Conservation (phyloP, 1,140 invertebrate genomes). For the Lucilia sericata region DNA sequence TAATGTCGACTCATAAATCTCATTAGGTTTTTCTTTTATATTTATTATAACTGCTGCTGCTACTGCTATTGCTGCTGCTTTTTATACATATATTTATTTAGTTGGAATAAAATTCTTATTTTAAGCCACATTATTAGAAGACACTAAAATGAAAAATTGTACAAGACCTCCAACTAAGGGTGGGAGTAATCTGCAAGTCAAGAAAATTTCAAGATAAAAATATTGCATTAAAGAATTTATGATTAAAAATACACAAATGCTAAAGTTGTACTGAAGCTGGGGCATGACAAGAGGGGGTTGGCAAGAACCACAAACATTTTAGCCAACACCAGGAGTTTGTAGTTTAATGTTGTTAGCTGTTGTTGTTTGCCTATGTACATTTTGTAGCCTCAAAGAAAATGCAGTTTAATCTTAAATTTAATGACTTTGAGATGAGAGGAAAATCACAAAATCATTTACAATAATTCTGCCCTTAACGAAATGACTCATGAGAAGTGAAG, state of each 20-base stretch:
- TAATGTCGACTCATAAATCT: conserved; percentile 64
- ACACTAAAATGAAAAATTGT: conserved; percentile 13
- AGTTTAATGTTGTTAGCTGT: not conserved
- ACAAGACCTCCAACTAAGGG: not conserved
- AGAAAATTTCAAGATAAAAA: not conserved
- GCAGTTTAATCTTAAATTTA: conserved; percentile 67
- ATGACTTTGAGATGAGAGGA: conserved; percentile 49
- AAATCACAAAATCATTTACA: conserved; percentile 11
- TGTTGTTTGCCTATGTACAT: conserved; percentile 7
- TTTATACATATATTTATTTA: not conserved
- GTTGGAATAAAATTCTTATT: not conserved
- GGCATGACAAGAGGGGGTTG: not conserved
- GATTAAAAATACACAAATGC: not conserved
- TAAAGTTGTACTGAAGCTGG: not conserved
- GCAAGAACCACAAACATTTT: not conserved
- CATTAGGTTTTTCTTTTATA: conserved; percentile 50
- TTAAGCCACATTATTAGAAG: not conserved
- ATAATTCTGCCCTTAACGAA: not conserved
- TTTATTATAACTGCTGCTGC: no score
- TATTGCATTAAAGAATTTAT: conserved; percentile 4
- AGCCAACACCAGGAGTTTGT: not conserved
- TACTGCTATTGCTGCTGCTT: conserved; percentile 27
- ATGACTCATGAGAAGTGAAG: not conserved
- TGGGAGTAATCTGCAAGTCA: conserved; percentile 37
- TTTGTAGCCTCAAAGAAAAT: conserved; percentile 50